Base-by-base conservation (phyloP, 2,888 invertebrate species). In the Rhogogaster chlorosoma region DNA sequence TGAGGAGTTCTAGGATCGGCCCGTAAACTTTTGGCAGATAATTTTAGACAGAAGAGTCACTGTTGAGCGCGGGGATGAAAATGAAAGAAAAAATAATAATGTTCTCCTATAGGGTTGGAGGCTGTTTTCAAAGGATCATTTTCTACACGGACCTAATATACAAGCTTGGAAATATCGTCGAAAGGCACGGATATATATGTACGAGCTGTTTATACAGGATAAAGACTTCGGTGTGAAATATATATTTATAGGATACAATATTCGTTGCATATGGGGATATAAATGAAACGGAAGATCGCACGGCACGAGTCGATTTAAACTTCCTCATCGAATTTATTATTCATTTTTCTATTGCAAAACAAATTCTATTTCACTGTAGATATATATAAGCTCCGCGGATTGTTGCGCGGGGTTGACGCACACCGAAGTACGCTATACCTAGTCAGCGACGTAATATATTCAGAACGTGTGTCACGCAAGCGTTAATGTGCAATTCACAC, bases 51-150 rank as follows among this genome's bases (percentile, higher is more conserved):
- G 9, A 26, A 73, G 73, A 73, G 26, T 38, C 73, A 73, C 73
- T 73, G 45, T 45, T 26, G n/a, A n/a, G n/a, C n/a, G n/a, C 12
- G 7, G 57, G 57, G 57, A n/a, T 57, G 57, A 22, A 57, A 57
- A 57, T 22, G 7, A 18, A 22, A 12, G 2, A 42, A 45, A 45
- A 45, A 45, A 45, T 15, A 45, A 45, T 3, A 45, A 4, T 61
- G 1, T 5, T 67, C 18, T 45, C 71, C 12, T 57, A n/a, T n/a
- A 61, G 61, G 61, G 80, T 80, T 61, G 61, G 61, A 80, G n/a
- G n/a, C n/a, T 80, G 61, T 80, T 80, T 80, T 80, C 61, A 61
- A 80, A 80, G 61, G 80, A 61, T 18, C n/a, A 18, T 12, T 53
- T 32, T 10, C 6, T 5, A 80, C 36, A 15, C 61, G 6, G 7